Evolutionary conservation across 2,888 invertebrate genomes (phyloP), one percentile per base, ranked within the genome.

Genomic region (Prosopocoilus inquinatus): DNA sequence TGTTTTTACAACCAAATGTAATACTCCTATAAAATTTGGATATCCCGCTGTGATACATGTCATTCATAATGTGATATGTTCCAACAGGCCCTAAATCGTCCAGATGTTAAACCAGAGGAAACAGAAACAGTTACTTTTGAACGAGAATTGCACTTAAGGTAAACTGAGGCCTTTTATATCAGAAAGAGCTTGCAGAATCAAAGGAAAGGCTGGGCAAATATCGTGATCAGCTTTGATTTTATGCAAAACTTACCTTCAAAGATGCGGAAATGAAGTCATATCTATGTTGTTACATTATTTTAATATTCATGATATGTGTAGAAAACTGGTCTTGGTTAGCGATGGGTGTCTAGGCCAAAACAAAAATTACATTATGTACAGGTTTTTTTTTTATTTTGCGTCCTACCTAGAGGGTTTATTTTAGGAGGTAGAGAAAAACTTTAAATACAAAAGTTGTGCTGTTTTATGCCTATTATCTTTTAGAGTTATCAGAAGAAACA

Each of bases 1-100:
- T 16, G 11, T 3, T n/a, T 49, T 49, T 20, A 44, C 1, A 9
- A 49, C 13, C 13, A 9, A 2, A 35, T 49, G 4, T 39, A 49
- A 39, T 49, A n/a, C n/a, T n/a, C n/a, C n/a, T n/a, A 39, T 43
- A 8, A 44, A 13, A 47, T 47, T 47, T 47, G 47, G 28, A 20
- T 32, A 20, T 47, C 47, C 47, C 12, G 47, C n/a, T 47, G 20
- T 9, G 32, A 47, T 32, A 47, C 47, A n/a, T 47, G 28, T 20
- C n/a, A n/a, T n/a, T 13, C 47, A 2, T 8, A 13, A 28, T 47
- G 47, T 47, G 47, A 47, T 32, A 47, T 20, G 9, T 47, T 47
- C 20, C 2, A 20, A 20, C 20, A 20, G 28, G 2, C 32, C n/a
- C 15, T 20, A 36, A 36, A 11, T 3, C 36, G 9, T 36, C n/a